A percentile compares a stretch with the other conserved stretches of the same genome.
Evolutionary conservation across 2,888 invertebrate genomes (phyloP).

Genomic region (Drosophila mayaguana): DNA sequence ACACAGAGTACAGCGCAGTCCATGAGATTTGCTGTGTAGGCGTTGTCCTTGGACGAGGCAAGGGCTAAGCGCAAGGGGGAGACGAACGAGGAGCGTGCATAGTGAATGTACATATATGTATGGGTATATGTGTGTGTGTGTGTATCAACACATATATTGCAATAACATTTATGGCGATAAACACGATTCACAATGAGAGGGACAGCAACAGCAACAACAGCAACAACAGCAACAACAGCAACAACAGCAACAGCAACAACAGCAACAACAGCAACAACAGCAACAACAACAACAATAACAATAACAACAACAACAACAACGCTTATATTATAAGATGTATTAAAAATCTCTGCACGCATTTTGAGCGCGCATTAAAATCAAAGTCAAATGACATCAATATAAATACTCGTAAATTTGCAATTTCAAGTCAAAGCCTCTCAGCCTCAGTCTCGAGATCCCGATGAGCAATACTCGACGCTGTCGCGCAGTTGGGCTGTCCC

Average conservation of each 20-base stretch:
- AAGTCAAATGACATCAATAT: slow-evolving; percentile 82
- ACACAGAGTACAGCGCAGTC: neutral
- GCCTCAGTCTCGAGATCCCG: slow-evolving; percentile 45
- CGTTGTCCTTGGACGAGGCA: slow-evolving; percentile 48
- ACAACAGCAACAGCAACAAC: slow-evolving; percentile 16
- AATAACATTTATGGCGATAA: slow-evolving; percentile 10
- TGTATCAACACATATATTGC: slow-evolving; percentile 1
- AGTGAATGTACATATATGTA: neutral
- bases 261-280: neutral
- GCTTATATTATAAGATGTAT: slow-evolving; percentile 56
- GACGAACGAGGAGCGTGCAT: neutral
- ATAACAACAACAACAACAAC: slow-evolving; percentile 5
- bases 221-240: slow-evolving; percentile 1
- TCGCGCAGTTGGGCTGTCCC: slow-evolving; percentile 14
- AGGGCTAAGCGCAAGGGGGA: slow-evolving; percentile 3
- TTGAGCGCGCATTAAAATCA: slow-evolving; percentile 79
- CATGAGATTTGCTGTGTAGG: neutral
- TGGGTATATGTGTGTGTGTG: neutral
- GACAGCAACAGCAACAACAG: slow-evolving; percentile 1
- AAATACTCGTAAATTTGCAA: slow-evolving; percentile 82
- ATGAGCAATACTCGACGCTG: slow-evolving; percentile 53
- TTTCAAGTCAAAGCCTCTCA: slow-evolving; percentile 54
- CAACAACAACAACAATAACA: slow-evolving; percentile 8
- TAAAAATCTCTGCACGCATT: slow-evolving; percentile 80
- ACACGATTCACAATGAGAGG: slow-evolving; percentile 25